These are phyloP conservation scores for Nymphalis polychloros DNA, from an alignment of 2,888 invertebrate genomes.

Conservation along the genomic window DNA sequence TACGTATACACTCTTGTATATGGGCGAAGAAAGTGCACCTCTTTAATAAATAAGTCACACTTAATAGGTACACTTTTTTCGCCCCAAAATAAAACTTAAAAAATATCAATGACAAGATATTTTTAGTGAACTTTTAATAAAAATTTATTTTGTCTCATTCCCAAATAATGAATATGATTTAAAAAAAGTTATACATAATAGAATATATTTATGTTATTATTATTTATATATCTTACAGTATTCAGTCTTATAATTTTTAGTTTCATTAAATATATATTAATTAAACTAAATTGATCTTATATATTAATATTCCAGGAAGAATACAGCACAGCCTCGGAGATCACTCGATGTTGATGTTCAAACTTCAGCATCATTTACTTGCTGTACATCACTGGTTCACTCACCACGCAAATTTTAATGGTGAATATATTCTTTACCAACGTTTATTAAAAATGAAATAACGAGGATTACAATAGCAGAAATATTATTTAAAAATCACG, in stretches of 20 bases:
- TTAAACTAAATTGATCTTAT: neutral
- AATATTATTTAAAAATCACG: constrained; percentile 2
- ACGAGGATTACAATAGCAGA: constrained; percentile 3
- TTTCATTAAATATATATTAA: neutral
- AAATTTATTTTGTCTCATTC: no score
- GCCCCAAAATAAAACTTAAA: no score
- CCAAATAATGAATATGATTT: no score
- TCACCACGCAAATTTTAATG: constrained; percentile 13
- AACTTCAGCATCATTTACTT: constrained; percentile 8
- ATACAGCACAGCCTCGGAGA: constrained; percentile 25
- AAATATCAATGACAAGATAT: no score
- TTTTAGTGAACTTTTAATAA: no score
- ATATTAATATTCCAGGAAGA: constrained; percentile 12
- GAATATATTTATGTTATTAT: neutral
- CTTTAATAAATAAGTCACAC: no score
- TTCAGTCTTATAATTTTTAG: neutral
- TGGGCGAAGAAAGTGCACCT: no score
- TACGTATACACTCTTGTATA: no score
- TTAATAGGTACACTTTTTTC: no score
- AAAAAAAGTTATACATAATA: neutral
- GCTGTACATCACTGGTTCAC: constrained; percentile 14
- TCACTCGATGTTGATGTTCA: constrained; percentile 12
- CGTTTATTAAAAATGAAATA: neutral
- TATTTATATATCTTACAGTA: neutral
- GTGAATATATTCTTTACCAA: neutral